These are phyloP conservation scores for Trogon surrucura DNA, from an alignment of 2,113 vertebrate species.

Conservation along the genomic window DNA sequence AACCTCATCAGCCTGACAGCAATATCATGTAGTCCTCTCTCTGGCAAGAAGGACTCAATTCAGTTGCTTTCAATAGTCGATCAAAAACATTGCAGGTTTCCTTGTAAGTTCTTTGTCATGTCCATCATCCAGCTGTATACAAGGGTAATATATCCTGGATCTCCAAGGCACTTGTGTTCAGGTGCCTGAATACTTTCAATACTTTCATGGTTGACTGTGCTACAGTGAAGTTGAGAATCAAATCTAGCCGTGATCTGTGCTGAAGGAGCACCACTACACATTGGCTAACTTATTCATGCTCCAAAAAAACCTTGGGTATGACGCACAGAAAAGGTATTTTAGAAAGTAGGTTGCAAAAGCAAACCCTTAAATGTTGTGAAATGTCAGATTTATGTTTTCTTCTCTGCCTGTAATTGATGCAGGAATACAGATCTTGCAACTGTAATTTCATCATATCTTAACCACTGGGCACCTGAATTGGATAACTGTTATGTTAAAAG, in stretches of 20 bases:
- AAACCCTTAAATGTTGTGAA: constrained; percentile 15
- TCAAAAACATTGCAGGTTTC: background rate
- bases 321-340: background rate
- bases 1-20: background rate
- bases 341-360: constrained; percentile 41
- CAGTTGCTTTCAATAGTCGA: background rate
- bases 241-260: background rate
- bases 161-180: background rate
- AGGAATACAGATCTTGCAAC: background rate
- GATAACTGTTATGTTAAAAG: background rate
- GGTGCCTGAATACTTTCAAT: background rate
- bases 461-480: background rate
- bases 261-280: background rate
- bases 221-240: background rate
- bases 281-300: background rate
- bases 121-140: background rate
- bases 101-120: background rate
- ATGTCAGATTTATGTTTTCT: constrained; percentile 29
- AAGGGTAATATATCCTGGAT: background rate
- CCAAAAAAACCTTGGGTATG: background rate
- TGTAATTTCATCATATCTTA: background rate
- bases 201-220: background rate
- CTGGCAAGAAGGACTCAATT: background rate
- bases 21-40: background rate
- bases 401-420: background rate